phyloP scores from a whole-genome alignment of 2,113 vertebrate genomes.

The Theristicus caerulescens region DNA sequence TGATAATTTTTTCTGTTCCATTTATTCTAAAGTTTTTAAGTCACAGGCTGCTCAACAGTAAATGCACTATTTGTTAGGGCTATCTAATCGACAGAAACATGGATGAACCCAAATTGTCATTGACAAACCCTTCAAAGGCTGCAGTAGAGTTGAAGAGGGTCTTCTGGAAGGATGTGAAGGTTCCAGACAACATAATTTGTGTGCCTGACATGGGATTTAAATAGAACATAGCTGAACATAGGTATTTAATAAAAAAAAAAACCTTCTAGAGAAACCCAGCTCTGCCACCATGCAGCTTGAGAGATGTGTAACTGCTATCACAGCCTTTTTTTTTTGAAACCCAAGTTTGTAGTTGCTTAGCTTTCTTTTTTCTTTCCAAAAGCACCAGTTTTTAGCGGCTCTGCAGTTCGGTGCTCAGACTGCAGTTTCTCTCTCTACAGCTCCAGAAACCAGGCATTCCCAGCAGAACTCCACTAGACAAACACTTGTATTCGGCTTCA shows the following conservation, averaged over 20 bases:
- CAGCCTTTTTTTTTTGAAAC: not conserved
- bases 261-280: not conserved
- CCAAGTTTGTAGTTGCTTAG: not conserved
- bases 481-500: not conserved
- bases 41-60: not conserved
- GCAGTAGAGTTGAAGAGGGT: not conserved
- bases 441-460: not conserved
- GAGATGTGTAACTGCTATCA: not conserved
- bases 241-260: not conserved
- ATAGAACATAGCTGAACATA: not conserved
- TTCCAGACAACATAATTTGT: not conserved
- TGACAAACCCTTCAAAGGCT: fast-evolving
- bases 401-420: not conserved
- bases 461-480: not conserved
- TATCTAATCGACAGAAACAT: not conserved
- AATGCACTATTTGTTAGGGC: not conserved
- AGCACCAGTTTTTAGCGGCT: not conserved
- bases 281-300: not conserved
- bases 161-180: not conserved
- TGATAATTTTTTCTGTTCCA: not conserved
- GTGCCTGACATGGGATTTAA: fast-evolving
- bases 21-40: not conserved
- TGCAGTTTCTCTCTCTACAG: not conserved
- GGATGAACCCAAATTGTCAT: not conserved
- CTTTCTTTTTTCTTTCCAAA: not conserved